phyloP scores from a whole-genome alignment of 2,888 invertebrate genomes.

The Melolontha melolontha region DNA sequence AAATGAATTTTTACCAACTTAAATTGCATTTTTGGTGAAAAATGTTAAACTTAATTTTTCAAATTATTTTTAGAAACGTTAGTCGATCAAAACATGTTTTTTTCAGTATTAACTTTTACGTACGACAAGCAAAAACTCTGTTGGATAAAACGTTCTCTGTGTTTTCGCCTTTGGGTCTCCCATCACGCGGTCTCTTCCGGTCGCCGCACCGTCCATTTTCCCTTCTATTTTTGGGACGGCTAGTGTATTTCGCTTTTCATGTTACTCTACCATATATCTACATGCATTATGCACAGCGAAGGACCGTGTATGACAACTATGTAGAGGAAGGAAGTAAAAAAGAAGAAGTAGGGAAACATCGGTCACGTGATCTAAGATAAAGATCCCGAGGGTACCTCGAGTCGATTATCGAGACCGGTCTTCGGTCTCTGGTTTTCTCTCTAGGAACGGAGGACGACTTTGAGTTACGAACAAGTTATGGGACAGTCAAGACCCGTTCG shows the following conservation, averaged over 20 bases:
- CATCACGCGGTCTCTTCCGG: background rate
- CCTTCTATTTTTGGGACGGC: constrained; percentile 7
- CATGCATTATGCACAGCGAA: constrained; percentile 28
- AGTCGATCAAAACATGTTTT: background rate
- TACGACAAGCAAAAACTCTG: background rate
- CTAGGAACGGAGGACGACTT: constrained; percentile 40
- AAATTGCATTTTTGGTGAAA: too few species aligned
- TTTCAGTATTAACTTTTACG: constrained; percentile 4
- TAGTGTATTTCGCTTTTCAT: background rate
- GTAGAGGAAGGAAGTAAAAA: constrained; percentile 23
- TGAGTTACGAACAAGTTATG: constrained; percentile 48
- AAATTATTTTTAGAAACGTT: background rate
- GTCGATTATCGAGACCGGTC: constrained; percentile 51
- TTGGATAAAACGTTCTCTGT: constrained; percentile 9
- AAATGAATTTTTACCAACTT: too few species aligned
- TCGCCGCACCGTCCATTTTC: background rate
- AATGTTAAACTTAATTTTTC: too few species aligned
- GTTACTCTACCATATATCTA: background rate
- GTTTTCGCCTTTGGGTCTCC: constrained; percentile 5
- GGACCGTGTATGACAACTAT: constrained; percentile 2
- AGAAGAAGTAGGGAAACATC: constrained; percentile 15
- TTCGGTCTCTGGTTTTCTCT: constrained; percentile 31
- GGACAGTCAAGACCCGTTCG: constrained; percentile 50
- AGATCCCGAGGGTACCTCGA: constrained; percentile 52
- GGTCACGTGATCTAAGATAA: constrained; percentile 47